phyloP scores from a whole-genome alignment of 2,797 vertebrate species.

The Falco novaeseelandiae region DNA sequence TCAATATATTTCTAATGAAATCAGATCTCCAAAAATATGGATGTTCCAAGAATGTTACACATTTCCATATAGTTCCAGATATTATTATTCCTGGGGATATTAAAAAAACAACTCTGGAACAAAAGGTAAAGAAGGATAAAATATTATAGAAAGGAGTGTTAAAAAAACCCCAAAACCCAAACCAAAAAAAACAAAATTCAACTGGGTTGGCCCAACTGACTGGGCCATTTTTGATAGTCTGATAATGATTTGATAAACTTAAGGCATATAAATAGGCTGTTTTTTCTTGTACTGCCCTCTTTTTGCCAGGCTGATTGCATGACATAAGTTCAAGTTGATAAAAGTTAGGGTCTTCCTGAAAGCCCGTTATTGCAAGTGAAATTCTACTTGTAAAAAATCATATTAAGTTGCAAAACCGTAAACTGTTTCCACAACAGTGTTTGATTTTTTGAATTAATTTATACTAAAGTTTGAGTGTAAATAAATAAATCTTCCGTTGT shows the following conservation, averaged over 20 bases:
- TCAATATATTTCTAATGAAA: not conserved
- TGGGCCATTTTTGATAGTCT: not conserved
- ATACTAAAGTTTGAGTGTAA: not conserved
- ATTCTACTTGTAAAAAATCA: not conserved
- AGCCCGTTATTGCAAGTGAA: not conserved
- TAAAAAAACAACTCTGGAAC: not conserved
- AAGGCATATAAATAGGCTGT: not conserved
- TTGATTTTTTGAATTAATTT: not conserved
- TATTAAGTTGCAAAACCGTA: not conserved
- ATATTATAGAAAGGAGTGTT: not conserved
- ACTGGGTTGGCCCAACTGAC: not conserved
- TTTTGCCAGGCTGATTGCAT: not conserved
- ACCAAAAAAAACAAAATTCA: not conserved
- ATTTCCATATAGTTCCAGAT: not conserved
- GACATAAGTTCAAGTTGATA: not conserved
- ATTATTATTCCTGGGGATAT: not conserved
- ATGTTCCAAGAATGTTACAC: not conserved
- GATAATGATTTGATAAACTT: not conserved
- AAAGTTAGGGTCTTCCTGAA: not conserved
- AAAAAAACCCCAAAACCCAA: not conserved
- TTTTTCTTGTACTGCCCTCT: not conserved
- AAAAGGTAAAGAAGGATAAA: not conserved
- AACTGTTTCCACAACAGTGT: not conserved
- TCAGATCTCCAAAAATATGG: not conserved
- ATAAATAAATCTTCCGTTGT: not conserved